Conservation (phyloP, 2,113 vertebrate species). For the Leptocoma aspasia region DNA sequence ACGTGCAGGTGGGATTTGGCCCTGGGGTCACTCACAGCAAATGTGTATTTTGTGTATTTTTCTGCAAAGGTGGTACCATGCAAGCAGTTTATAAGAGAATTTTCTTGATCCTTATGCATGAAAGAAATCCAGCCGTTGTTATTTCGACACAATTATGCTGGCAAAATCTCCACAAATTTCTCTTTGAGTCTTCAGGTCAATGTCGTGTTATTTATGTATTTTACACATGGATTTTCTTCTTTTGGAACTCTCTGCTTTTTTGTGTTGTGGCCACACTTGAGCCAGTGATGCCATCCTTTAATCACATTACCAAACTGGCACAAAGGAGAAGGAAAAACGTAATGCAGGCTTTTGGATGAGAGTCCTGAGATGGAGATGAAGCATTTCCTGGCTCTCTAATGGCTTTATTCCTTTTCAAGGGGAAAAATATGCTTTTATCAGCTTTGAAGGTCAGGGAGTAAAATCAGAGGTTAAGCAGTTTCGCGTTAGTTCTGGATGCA, state of each 20-base stretch:
- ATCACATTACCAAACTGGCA: neutral
- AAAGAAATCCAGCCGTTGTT: neutral
- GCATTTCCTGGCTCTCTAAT: constrained; percentile 22
- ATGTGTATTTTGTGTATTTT: neutral
- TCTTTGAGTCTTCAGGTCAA: neutral
- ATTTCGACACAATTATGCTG: fast-evolving
- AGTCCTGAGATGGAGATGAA: constrained; percentile 38
- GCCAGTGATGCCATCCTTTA: neutral
- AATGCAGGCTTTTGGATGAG: constrained; percentile 3
- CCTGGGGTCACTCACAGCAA: neutral
- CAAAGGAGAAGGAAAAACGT: neutral
- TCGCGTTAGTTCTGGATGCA: constrained; percentile 2
- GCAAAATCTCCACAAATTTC: neutral
- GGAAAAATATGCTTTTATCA: constrained; percentile 33
- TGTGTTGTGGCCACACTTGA: neutral
- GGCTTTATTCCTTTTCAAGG: neutral
- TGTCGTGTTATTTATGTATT: neutral
- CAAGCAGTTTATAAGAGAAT: neutral
- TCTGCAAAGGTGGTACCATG: neutral
- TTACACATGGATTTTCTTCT: neutral
- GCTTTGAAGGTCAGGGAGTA: constrained; percentile 13
- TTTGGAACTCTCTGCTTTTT: neutral
- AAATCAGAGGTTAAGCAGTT: constrained; percentile 43
- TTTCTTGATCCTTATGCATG: neutral
- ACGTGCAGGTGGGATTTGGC: neutral